These are phyloP conservation scores for Brotula barbata DNA, from an alignment of 2,797 vertebrate genomes.

Conservation along the genomic window DNA sequence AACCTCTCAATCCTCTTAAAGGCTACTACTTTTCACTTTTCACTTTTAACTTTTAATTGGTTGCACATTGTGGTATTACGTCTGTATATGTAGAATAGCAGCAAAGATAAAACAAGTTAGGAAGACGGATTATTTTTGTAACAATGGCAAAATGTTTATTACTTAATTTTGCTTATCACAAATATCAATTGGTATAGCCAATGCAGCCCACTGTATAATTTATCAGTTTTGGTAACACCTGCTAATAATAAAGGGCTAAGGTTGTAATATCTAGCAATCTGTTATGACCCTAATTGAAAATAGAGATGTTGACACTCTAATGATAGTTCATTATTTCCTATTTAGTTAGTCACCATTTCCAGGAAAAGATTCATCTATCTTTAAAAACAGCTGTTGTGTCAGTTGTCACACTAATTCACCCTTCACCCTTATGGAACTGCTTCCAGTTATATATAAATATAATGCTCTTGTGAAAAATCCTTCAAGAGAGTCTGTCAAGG, in stretches of 20 bases:
- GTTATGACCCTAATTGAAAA: too few species aligned
- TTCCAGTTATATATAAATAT: slow-evolving; percentile 6
- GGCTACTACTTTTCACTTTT: not conserved
- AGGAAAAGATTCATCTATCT: slow-evolving; percentile 24
- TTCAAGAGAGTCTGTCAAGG: not conserved
- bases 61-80: not conserved
- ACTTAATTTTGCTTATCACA: not conserved
- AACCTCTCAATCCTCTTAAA: not conserved
- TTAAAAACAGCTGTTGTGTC: slow-evolving; percentile 47
- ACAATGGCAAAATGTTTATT: not conserved
- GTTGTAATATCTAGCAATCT: not conserved
- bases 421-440: slow-evolving; percentile 42
- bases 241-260: too few species aligned
- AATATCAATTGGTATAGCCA: not conserved
- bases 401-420: slow-evolving; percentile 49
- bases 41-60: not conserved
- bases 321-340: slow-evolving; percentile 50
- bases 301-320: slow-evolving; percentile 2
- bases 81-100: not conserved
- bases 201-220: not conserved
- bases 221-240: not conserved
- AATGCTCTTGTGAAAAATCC: not conserved
- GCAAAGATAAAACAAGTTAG: not conserved
- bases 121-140: not conserved
- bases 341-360: slow-evolving; percentile 50